A percentile compares a stretch with the other conserved stretches of the same genome.
These are phyloP conservation scores for Dasypus novemcinctus DNA, from an alignment of 2,113 vertebrate species.

Conservation along the genomic window DNA sequence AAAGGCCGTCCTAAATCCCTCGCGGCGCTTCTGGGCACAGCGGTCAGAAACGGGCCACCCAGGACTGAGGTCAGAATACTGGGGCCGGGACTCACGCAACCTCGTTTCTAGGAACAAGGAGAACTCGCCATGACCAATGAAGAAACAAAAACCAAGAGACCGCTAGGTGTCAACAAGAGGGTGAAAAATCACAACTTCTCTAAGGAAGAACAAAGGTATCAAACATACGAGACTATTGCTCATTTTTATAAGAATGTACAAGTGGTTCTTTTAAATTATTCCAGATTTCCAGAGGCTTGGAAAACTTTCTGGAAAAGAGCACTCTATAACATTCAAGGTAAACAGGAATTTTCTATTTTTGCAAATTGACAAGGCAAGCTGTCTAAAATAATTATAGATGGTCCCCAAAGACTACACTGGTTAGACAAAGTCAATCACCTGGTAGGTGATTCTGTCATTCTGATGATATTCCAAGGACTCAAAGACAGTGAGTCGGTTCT, in stretches of 20 bases:
- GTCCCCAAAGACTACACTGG: neutral
- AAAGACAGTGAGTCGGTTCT: neutral
- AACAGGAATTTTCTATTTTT: neutral
- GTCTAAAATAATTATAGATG: neutral
- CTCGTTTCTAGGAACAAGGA: neutral
- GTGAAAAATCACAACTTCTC: no score
- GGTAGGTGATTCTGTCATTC: neutral
- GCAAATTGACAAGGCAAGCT: neutral
- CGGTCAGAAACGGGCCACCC: neutral
- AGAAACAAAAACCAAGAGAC: neutral
- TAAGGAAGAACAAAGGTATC: neutral
- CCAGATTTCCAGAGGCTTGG: neutral
- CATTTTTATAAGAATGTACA: neutral
- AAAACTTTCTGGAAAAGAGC: neutral
- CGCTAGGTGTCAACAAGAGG: no score
- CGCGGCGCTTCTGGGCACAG: neutral
- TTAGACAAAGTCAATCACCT: neutral
- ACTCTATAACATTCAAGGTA: neutral
- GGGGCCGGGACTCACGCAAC: neutral
- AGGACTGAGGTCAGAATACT: neutral
- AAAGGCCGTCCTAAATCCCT: neutral
- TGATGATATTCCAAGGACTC: neutral
- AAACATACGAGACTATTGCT: neutral
- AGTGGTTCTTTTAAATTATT: neutral
- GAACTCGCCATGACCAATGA: neutral